Percentiles rank a stretch among this genome's conserved stretches.
Conservation (phyloP, 2,113 vertebrate genomes). For the Damaliscus lunatus region DNA sequence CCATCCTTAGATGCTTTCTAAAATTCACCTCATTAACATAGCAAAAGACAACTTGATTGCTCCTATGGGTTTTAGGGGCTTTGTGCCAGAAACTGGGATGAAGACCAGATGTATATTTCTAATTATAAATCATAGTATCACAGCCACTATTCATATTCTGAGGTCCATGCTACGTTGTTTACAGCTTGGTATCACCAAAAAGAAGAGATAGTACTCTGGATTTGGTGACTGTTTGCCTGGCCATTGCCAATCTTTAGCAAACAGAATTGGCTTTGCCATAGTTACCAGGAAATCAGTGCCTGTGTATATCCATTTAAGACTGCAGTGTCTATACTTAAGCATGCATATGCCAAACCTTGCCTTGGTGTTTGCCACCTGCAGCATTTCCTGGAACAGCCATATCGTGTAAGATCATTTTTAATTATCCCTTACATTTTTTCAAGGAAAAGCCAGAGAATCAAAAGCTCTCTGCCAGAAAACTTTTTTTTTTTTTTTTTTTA, state of each 20-base stretch:
- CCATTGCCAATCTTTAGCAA: constrained; percentile 74
- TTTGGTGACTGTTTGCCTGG: constrained; percentile 55
- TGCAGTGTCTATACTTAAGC: background rate
- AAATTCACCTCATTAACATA: background rate
- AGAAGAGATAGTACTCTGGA: constrained; percentile 42
- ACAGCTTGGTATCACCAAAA: constrained; percentile 56
- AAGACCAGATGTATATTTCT: background rate
- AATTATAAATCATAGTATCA: background rate
- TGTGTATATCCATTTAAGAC: background rate
- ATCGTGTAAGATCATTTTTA: background rate
- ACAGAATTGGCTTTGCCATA: constrained; percentile 62
- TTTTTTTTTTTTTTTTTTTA: background rate
- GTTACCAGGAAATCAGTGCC: constrained; percentile 49
- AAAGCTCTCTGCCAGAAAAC: background rate
- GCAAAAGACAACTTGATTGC: background rate
- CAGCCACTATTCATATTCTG: constrained; percentile 54
- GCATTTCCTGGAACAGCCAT: background rate
- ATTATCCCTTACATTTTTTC: background rate
- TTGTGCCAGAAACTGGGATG: background rate
- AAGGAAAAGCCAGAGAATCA: background rate
- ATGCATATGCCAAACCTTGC: background rate
- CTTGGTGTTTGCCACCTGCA: background rate
- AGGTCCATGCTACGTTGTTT: constrained; percentile 49
- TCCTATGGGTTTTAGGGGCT: background rate
- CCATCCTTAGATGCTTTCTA: background rate